phyloP scores from a whole-genome alignment of 2,888 invertebrate species.

The Dasypogon diadema region DNA sequence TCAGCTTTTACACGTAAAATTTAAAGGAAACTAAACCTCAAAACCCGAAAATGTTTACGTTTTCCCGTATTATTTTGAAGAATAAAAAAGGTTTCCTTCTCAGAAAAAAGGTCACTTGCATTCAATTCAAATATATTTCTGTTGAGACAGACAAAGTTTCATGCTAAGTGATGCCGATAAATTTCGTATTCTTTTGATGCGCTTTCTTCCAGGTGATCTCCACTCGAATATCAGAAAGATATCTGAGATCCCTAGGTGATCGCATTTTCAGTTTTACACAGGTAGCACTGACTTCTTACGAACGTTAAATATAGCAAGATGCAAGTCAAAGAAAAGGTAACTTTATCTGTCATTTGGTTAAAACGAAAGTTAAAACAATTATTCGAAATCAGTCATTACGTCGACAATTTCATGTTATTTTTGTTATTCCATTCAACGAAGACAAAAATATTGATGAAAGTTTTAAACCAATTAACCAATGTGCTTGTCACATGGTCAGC shows the following conservation, averaged over 20 bases:
- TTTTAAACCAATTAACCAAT: conserved; percentile 38
- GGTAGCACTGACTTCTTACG: conserved; percentile 12
- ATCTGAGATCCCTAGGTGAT: conserved; percentile 3
- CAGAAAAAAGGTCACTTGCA: conserved; percentile 40
- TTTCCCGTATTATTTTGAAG: too few species aligned
- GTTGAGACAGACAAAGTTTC: conserved; percentile 20
- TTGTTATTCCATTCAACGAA: conserved; percentile 7
- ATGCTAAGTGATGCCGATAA: conserved; percentile 46
- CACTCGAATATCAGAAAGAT: background rate
- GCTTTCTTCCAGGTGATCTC: conserved; percentile 34
- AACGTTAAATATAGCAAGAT: conserved; percentile 2
- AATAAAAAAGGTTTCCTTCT: too few species aligned
- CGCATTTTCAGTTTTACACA: background rate
- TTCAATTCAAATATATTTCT: conserved; percentile 49
- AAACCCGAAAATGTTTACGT: too few species aligned
- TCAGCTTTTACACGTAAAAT: too few species aligned
- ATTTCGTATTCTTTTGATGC: conserved; percentile 46
- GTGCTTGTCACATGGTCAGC: conserved; percentile 1
- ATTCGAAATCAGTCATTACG: conserved; percentile 49
- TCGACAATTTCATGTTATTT: conserved; percentile 3
- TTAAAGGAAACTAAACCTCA: too few species aligned
- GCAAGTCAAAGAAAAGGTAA: conserved; percentile 17
- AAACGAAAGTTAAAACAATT: conserved; percentile 47
- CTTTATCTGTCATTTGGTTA: background rate
- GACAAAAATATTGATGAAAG: conserved; percentile 27